Conservation (phyloP, 2,113 vertebrate species). For the Lampris incognitus region DNA sequence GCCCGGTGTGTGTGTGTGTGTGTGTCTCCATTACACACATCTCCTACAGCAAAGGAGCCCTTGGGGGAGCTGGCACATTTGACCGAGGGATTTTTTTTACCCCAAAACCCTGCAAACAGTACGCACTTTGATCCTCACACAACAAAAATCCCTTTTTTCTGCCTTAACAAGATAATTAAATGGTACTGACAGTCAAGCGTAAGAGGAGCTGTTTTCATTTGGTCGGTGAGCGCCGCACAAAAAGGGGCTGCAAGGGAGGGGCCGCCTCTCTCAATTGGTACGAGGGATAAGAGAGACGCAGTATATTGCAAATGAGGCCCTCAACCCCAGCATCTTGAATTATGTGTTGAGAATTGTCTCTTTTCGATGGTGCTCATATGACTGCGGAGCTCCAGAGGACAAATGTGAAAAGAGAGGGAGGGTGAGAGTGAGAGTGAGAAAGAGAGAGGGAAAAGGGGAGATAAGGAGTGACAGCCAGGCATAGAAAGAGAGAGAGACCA, state of each 20-base stretch:
- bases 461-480: constrained; percentile 18
- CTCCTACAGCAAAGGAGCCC: not conserved
- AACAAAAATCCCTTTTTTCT: constrained; percentile 33
- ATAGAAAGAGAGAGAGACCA: too few species aligned
- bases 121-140: not conserved
- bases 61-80: not conserved
- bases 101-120: not conserved
- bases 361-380: not conserved
- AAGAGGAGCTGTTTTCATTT: constrained; percentile 31
- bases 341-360: constrained; percentile 18
- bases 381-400: not conserved
- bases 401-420: not conserved
- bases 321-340: constrained; percentile 34
- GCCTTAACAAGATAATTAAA: constrained; percentile 62
- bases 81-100: too few species aligned
- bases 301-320: constrained; percentile 46
- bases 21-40: not conserved
- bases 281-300: constrained; percentile 34
- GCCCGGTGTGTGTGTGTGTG: not conserved
- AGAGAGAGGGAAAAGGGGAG: not conserved
- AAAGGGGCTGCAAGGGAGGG: constrained; percentile 11
- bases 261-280: constrained; percentile 19
- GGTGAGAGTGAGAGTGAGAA: not conserved
- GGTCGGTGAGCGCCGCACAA: constrained; percentile 11
- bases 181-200: constrained; percentile 38